Evolutionary conservation across 2,888 invertebrate species (phyloP).

Genomic region (Entomobrya multifasciata): DNA sequence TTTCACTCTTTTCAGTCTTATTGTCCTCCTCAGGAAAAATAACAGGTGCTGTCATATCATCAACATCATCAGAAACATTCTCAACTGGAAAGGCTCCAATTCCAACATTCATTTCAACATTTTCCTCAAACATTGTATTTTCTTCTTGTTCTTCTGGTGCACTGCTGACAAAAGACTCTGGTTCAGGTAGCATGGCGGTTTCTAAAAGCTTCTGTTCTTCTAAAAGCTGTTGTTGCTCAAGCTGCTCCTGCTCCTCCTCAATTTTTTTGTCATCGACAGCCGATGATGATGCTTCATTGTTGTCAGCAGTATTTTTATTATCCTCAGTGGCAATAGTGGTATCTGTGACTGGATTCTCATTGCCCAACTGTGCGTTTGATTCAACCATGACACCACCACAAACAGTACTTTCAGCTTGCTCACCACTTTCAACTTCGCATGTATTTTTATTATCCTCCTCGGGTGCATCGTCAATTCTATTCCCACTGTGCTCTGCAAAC

Average conservation of each 20-base stretch:
- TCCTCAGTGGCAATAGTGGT: conserved; percentile 58
- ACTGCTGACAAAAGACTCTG: conserved; percentile 11
- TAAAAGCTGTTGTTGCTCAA: conserved; percentile 16
- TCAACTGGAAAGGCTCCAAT: neutral
- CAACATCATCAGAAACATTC: neutral
- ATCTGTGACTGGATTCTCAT: conserved; percentile 43
- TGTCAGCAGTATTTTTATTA: conserved; percentile 59
- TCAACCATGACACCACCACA: conserved; percentile 47
- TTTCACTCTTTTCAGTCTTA: conserved; percentile 40
- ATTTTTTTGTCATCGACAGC: conserved; percentile 63
- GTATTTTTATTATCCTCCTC: conserved; percentile 51
- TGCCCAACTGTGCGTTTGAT: conserved; percentile 63
- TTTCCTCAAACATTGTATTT: neutral
- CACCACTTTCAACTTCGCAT: conserved; percentile 20
- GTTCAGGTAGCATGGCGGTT: conserved; percentile 42
- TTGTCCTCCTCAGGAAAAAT: conserved; percentile 53
- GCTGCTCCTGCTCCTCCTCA: conserved; percentile 68
- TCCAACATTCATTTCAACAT: neutral
- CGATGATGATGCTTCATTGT: conserved; percentile 52
- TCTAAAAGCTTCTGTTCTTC: conserved; percentile 39
- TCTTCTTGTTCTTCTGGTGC: neutral
- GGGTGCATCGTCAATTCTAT: conserved; percentile 32
- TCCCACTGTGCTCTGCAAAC: conserved; percentile 44
- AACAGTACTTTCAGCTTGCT: conserved; percentile 13
- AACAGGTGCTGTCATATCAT: conserved; percentile 14